Conservation (phyloP, 2,797 vertebrate genomes). For the Amblyopsis hoosieri region DNA sequence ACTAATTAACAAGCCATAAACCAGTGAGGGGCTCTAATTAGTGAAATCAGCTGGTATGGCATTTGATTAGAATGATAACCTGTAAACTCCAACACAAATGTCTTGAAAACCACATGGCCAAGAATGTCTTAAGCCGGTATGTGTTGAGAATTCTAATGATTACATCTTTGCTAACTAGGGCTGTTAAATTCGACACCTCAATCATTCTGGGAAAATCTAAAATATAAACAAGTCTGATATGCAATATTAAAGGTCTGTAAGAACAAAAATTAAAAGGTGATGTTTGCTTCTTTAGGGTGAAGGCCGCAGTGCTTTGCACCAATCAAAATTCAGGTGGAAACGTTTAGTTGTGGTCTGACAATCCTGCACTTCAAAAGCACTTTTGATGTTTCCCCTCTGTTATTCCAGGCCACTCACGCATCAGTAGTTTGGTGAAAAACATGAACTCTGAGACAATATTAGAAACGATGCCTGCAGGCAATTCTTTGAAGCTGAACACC, state of each 20-base stretch:
- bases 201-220: conserved; percentile 7
- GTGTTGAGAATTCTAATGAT: conserved; percentile 15
- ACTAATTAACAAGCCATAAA: no score
- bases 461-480: conserved; percentile 74
- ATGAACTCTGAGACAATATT: conserved; percentile 81
- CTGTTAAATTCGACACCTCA: conserved; percentile 11
- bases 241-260: background rate
- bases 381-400: conserved; percentile 76
- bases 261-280: conserved; percentile 11
- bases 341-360: conserved; percentile 70
- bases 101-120: no score
- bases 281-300: conserved; percentile 9
- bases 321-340: conserved; percentile 75
- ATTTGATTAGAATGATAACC: no score
- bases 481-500: conserved; percentile 79
- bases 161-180: conserved; percentile 10
- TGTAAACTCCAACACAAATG: no score
- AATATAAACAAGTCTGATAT: conserved; percentile 21
- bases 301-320: conserved; percentile 22
- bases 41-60: no score
- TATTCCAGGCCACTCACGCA: conserved; percentile 76
- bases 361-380: conserved; percentile 73
- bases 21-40: no score
- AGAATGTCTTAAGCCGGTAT: no score
- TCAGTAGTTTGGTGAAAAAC: conserved; percentile 78